A percentile compares a stretch with the other conserved stretches of the same genome.
phyloP scores from a whole-genome alignment of 2,113 vertebrate genomes.

The Forbesichthys papilliferus region DNA sequence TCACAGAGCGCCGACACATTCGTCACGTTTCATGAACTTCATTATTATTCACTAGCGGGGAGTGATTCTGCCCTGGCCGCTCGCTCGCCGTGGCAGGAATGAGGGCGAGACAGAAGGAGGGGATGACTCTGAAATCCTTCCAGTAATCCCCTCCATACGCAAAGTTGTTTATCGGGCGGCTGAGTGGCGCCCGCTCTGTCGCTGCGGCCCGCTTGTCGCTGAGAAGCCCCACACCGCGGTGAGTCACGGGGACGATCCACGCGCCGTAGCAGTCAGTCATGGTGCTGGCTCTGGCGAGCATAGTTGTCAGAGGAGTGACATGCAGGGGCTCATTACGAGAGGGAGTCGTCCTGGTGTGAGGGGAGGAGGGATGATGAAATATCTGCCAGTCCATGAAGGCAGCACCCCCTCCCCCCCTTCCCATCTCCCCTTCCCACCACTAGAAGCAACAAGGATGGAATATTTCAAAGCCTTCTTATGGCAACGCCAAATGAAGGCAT shows the following conservation, averaged over 20 bases:
- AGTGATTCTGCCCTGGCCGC: slow-evolving; percentile 65
- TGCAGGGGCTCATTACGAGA: slow-evolving; percentile 28
- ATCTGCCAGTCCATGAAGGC: slow-evolving; percentile 59
- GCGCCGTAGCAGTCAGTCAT: slow-evolving; percentile 3
- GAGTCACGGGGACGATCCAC: slow-evolving; percentile 47
- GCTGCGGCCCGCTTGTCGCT: slow-evolving; percentile 10
- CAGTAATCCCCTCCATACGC: slow-evolving; percentile 62
- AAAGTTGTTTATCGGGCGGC: slow-evolving; percentile 64
- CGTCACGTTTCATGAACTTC: slow-evolving; percentile 78
- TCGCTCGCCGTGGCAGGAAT: slow-evolving; percentile 19
- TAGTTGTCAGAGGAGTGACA: slow-evolving; percentile 68
- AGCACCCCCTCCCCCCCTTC: slow-evolving; percentile 38
- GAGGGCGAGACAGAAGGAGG: slow-evolving; percentile 21
- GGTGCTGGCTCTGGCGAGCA: slow-evolving; percentile 57
- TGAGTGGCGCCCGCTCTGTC: slow-evolving; percentile 55
- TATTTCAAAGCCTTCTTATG: too few species aligned
- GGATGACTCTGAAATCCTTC: slow-evolving; percentile 55
- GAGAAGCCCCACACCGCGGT: slow-evolving; percentile 26
- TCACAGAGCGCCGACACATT: slow-evolving; percentile 69
- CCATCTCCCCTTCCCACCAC: background rate
- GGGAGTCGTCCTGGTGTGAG: slow-evolving; percentile 40
- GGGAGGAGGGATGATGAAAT: slow-evolving; percentile 28
- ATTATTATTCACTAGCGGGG: slow-evolving; percentile 76
- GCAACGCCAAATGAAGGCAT: too few species aligned
- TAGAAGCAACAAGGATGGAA: slow-evolving; percentile 13